phyloP scores from a whole-genome alignment of 2,888 invertebrate genomes.

The Suillia variegata region DNA sequence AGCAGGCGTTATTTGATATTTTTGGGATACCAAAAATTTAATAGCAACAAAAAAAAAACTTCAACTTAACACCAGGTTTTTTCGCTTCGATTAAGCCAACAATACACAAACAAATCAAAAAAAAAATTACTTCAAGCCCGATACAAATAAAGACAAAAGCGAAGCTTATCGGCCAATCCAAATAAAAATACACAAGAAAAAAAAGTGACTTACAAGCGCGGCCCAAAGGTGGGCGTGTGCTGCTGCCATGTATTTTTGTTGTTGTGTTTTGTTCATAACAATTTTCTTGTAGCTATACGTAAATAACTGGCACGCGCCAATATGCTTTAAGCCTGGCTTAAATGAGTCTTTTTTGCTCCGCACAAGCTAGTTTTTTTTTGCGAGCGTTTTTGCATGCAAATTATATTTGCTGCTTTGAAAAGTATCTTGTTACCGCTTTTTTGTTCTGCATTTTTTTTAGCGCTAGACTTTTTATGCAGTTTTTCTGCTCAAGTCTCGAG shows the following conservation, averaged over 20 bases:
- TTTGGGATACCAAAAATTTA: not conserved
- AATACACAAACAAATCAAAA: no score
- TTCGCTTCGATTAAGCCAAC: no score
- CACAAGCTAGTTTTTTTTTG: not conserved
- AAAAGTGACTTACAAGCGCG: not conserved
- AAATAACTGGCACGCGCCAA: slow-evolving; percentile 13
- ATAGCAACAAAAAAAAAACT: not conserved
- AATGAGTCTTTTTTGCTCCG: no score
- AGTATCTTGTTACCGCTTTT: not conserved
- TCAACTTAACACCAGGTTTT: not conserved
- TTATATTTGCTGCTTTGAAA: not conserved
- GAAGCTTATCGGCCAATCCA: slow-evolving; percentile 15
- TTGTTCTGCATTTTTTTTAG: not conserved
- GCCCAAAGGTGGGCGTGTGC: not conserved
- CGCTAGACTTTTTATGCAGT: not conserved
- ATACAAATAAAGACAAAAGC: no score
- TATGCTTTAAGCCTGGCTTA: not conserved
- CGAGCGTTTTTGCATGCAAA: not conserved
- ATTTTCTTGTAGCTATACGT: not conserved
- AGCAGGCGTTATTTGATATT: not conserved
- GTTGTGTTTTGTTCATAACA: not conserved
- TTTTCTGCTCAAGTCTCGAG: no score
- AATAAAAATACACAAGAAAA: not conserved
- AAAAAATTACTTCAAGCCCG: not conserved
- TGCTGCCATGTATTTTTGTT: not conserved